Conservation (phyloP, 1,140 invertebrate genomes). For the Drosophila biarmipes region DNA sequence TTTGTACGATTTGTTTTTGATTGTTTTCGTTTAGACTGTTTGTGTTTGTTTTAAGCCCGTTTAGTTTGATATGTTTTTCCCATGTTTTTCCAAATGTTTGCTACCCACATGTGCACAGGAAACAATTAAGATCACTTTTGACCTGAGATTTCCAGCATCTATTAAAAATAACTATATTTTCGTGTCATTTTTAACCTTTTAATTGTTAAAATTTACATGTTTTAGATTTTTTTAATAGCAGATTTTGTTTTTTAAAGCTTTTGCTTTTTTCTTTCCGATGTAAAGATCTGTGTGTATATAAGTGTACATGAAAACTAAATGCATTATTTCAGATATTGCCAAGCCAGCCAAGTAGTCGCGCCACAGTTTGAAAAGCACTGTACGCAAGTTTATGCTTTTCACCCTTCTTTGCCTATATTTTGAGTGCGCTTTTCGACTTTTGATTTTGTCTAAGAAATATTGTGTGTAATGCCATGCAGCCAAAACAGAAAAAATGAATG, state of each 20-base stretch:
- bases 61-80: conserved; percentile 44
- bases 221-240: neutral
- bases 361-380: conserved; percentile 47
- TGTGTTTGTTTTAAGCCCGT: conserved; percentile 58
- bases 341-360: conserved; percentile 70
- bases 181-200: neutral
- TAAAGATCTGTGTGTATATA: conserved; percentile 24
- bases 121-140: neutral
- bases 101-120: conserved; percentile 13
- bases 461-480: conserved; percentile 18
- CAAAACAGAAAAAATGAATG: neutral
- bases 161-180: neutral
- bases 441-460: conserved; percentile 14
- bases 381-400: conserved; percentile 35
- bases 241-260: neutral
- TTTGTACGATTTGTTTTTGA: conserved; percentile 48
- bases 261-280: neutral
- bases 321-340: conserved; percentile 77
- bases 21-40: conserved; percentile 59
- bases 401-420: conserved; percentile 10
- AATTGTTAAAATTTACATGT: neutral
- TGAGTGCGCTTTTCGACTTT: conserved; percentile 9
- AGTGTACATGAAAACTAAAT: conserved; percentile 43
- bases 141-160: neutral
- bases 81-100: conserved; percentile 24